Evolutionary conservation across 2,888 invertebrate genomes (phyloP).

Genomic region (Pyrocoelia pectoralis): DNA sequence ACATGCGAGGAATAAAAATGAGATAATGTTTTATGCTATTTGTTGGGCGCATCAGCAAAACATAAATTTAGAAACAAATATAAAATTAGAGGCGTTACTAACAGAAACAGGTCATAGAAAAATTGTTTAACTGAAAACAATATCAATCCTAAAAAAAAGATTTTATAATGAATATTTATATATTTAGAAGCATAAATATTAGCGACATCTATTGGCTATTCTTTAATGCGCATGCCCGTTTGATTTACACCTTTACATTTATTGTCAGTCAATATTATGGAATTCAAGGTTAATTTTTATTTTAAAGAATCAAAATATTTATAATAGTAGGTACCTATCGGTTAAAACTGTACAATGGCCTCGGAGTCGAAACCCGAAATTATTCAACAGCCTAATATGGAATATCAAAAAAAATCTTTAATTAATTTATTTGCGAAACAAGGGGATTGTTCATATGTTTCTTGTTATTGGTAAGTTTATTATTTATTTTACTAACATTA

Average conservation of each 20-base stretch:
- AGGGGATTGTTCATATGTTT: constrained; percentile 83
- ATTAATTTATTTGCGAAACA: constrained; percentile 74
- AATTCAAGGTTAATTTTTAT: too few species aligned
- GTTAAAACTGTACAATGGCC: constrained; percentile 47
- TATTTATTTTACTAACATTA: not conserved
- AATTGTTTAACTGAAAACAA: constrained; percentile 35
- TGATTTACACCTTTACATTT: too few species aligned
- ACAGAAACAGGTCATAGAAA: constrained; percentile 57
- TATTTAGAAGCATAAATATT: too few species aligned
- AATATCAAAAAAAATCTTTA: constrained; percentile 49
- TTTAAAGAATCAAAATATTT: too few species aligned
- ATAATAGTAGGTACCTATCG: too few species aligned
- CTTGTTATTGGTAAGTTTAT: constrained; percentile 81
- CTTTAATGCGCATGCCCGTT: too few species aligned
- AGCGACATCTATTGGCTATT: too few species aligned
- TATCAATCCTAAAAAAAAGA: too few species aligned
- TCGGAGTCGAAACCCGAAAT: constrained; percentile 48
- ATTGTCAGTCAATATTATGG: too few species aligned
- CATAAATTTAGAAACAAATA: constrained; percentile 50
- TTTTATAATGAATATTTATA: too few species aligned
- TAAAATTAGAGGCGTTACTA: constrained; percentile 55
- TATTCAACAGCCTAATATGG: constrained; percentile 47
- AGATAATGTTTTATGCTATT: constrained; percentile 59
- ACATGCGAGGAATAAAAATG: constrained; percentile 54
- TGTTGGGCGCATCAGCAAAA: constrained; percentile 61